Evolutionary conservation across 2,888 invertebrate species (phyloP), one percentile per base, ranked within the genome.

Genomic region (Colostygia pectinataria): DNA sequence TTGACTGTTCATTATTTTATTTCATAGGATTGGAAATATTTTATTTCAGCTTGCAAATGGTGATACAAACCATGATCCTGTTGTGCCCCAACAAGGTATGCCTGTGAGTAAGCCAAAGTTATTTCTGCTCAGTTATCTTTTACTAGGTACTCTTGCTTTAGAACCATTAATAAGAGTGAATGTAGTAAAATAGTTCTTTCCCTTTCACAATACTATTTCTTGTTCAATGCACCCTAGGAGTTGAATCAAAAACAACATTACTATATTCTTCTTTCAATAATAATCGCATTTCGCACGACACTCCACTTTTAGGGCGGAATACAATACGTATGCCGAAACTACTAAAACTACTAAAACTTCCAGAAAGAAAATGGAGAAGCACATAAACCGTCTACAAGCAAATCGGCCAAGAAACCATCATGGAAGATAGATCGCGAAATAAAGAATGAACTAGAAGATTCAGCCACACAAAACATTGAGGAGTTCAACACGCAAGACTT

Each of bases 401-500:
- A 64, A 45, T 42, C 53, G 49, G 56, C 47, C 38, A 83, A 82
- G 44, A 86, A 80, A 68, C 48, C 74, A 5, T 71, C 76, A 61
- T 90, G 89, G 89, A 83, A 79, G 58, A 89, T 90, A 67, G 88
- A 84, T 41, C 80, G 71, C 58, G 87, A 90, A 67, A 86, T 90
- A 37, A 90, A 90, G 51, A 61, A 78, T 51, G 90, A 89, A 66
- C 14, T 80, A 6, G 86, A 89, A 57, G 86, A 88, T 47, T 74
- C 83, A 3, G 79, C 83, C 15, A 80, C 85, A 52, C 84, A 89
- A 54, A 77, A 84, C 48, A 91, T 91, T 44, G 90, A 91, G 55
- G 89, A 90, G 56, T 90, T 88, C 57, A 70, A 80, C 25, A 81
- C 89, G 6, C 90, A 90, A 61, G 89, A 85, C 39, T 68, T 90